phyloP scores from a whole-genome alignment of 1,140 invertebrate genomes.

The Drosophila jambulina region DNA sequence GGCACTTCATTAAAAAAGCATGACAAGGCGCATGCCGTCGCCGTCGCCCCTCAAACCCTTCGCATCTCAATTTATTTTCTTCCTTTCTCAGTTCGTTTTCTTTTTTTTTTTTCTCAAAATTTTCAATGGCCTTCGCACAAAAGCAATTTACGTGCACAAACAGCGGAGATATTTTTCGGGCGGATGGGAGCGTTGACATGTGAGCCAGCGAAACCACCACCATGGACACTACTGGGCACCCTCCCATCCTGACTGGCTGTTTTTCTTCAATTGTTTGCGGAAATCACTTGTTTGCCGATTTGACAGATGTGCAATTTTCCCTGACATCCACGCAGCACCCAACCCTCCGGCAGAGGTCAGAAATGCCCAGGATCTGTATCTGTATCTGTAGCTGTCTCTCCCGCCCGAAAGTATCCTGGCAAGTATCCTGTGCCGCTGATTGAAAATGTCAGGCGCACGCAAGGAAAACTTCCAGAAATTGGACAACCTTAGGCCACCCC shows the following conservation, averaged over 20 bases:
- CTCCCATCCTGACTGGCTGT: conserved; percentile 66
- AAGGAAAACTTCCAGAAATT: conserved; percentile 42
- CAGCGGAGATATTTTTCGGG: conserved; percentile 55
- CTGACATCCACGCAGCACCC: conserved; percentile 70
- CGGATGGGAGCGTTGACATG: conserved; percentile 59
- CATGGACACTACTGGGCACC: conserved; percentile 21
- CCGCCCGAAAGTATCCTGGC: conserved; percentile 23
- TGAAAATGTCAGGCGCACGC: conserved; percentile 77
- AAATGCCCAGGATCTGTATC: conserved; percentile 31
- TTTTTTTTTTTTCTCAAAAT: conserved; percentile 47
- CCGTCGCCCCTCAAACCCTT: conserved; percentile 30
- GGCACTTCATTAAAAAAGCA: conserved; percentile 84
- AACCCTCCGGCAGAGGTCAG: conserved; percentile 51
- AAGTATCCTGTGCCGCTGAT: conserved; percentile 51
- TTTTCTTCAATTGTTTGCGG: conserved; percentile 81
- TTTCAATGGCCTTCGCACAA: conserved; percentile 70
- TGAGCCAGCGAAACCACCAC: conserved; percentile 45
- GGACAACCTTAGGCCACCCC: conserved; percentile 8
- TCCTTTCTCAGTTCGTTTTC: conserved; percentile 10
- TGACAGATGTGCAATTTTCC: conserved; percentile 83
- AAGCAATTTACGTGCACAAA: conserved; percentile 84
- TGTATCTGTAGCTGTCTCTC: conserved; percentile 10
- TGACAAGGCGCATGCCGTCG: conserved; percentile 76
- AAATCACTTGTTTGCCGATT: conserved; percentile 84
- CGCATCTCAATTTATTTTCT: conserved; percentile 47